These are phyloP conservation scores for Parthenolecanium corni DNA, from an alignment of 2,888 invertebrate genomes.

Conservation along the genomic window DNA sequence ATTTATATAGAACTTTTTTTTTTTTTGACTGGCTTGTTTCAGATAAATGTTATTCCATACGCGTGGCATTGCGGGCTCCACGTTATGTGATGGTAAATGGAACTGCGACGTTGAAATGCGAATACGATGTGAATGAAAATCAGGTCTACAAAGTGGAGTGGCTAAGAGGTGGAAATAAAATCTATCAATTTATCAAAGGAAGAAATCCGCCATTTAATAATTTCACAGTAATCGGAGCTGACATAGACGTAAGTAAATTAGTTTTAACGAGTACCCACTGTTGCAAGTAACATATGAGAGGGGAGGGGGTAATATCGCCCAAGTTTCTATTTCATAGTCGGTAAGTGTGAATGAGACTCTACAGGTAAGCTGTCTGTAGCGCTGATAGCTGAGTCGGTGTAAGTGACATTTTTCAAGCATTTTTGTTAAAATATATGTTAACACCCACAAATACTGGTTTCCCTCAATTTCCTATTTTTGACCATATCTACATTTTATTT, in stretches of 20 bases:
- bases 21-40: not conserved
- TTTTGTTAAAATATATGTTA: too few relatives aligned
- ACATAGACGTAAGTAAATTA: conserved; percentile 56
- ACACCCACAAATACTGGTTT: too few relatives aligned
- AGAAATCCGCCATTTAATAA: conserved; percentile 61
- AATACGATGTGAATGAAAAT: conserved; percentile 60
- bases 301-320: too few relatives aligned
- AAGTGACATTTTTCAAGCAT: too few relatives aligned
- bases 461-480: too few relatives aligned
- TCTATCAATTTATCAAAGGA: conserved; percentile 68
- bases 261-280: too few relatives aligned
- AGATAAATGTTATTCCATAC: conserved; percentile 14
- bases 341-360: too few relatives aligned
- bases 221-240: conserved; percentile 57
- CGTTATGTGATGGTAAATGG: conserved; percentile 61
- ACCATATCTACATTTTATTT: too few relatives aligned
- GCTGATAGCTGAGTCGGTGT: too few relatives aligned
- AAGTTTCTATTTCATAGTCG: too few relatives aligned
- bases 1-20: not conserved
- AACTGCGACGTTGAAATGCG: conserved; percentile 58
- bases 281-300: too few relatives aligned
- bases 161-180: conserved; percentile 56
- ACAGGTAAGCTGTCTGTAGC: too few relatives aligned
- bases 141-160: conserved; percentile 69
- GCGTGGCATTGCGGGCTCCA: conserved; percentile 37